Evolutionary conservation across 2,888 invertebrate species (phyloP).

Genomic region (Psococerastis gibbosa): DNA sequence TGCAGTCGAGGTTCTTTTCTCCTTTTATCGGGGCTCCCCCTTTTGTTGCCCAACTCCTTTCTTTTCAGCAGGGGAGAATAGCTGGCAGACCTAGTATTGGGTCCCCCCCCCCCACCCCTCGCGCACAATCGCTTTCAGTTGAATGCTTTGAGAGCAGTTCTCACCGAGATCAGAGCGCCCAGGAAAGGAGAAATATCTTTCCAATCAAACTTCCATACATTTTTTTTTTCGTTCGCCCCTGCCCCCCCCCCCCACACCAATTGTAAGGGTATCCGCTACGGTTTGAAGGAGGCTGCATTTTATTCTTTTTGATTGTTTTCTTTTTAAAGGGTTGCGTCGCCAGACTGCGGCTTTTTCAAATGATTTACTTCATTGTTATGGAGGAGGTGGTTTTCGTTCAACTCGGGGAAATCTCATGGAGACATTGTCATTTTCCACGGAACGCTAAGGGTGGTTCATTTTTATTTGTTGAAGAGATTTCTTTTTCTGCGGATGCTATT

Average conservation of each 20-base stretch:
- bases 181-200: background rate
- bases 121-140: background rate
- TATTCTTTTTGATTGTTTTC: background rate
- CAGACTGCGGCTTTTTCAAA: background rate
- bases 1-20: background rate
- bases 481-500: too few relatives aligned
- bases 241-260: background rate
- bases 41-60: background rate
- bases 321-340: background rate
- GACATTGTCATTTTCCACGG: too few relatives aligned
- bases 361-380: background rate
- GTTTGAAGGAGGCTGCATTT: background rate
- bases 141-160: background rate
- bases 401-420: too few relatives aligned
- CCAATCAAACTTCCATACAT: background rate
- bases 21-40: background rate
- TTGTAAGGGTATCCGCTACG: background rate
- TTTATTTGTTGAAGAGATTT: too few relatives aligned
- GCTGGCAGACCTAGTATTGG: background rate
- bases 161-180: background rate
- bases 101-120: too few relatives aligned
- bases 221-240: background rate
- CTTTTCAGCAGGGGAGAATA: background rate
- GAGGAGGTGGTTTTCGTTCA: too few relatives aligned
- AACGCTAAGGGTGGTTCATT: too few relatives aligned